Percentiles rank a stretch among this genome's conserved stretches.
phyloP scores from a whole-genome alignment of 2,888 invertebrate species.

The Asteroscopus sphinx region DNA sequence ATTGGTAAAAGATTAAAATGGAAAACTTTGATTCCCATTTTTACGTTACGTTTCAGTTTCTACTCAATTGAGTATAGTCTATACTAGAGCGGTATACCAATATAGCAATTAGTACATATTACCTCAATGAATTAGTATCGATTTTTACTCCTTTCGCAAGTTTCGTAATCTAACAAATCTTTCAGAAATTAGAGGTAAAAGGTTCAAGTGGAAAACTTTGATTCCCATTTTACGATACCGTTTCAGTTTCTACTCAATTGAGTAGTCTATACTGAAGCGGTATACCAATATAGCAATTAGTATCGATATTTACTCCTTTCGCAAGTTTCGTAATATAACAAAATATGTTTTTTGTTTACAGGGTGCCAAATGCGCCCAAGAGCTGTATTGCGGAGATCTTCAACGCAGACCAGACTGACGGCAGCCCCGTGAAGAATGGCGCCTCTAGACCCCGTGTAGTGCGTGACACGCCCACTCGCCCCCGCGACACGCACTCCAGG shows the following conservation, averaged over 20 bases:
- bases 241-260: no score
- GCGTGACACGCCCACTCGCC: conserved; percentile 90
- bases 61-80: no score
- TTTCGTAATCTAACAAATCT: not conserved
- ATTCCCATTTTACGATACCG: no score
- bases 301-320: not conserved
- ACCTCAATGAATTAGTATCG: no score
- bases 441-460: conserved; percentile 78
- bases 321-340: not conserved
- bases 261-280: no score
- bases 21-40: no score
- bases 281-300: not conserved
- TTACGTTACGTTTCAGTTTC: no score
- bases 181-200: no score
- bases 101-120: not conserved
- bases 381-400: conserved; percentile 90
- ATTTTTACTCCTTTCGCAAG: not conserved
- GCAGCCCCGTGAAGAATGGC: conserved; percentile 82
- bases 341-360: conserved; percentile 66
- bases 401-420: conserved; percentile 78
- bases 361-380: conserved; percentile 91
- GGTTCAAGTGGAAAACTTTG: no score
- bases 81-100: no score
- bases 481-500: conserved; percentile 91
- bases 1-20: no score